Base-by-base conservation (phyloP, 2,113 vertebrate genomes). In the Xyliphius kryptos region DNA sequence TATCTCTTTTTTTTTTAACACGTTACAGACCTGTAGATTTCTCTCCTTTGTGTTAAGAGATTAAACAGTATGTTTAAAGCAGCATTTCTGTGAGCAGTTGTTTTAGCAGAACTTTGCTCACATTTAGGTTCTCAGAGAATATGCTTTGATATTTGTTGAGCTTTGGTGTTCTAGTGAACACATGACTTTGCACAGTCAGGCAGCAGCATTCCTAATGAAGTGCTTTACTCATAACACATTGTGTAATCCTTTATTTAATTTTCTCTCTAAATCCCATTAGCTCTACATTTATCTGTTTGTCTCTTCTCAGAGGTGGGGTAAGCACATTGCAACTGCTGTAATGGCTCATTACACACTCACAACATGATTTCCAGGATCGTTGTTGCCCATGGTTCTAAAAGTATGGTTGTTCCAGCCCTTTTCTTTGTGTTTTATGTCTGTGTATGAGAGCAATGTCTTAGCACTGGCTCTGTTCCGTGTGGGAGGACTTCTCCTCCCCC, bases 201-300 rank as follows among this genome's bases (percentile, higher is more conserved):
- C 37, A 44, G 63, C n/a, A 14, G 46, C 13, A 41, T 37, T 40
- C 15, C 13, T 56, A 71, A 61, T 56, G 46, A 56, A 58, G 46
- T 22, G 17, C 36, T 56, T 56, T 54, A 32, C 37, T 61, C 43
- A 21, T 40, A 37, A 65, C 55, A 60, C 11, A 11, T 56, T 55
- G 48, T 53, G 9, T 55, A 63, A 72, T 63, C 54, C 59, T 56
- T 36, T 40, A 63, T 72, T 64, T 68, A 68, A 63, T 37, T 62
- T 55, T 15, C n/a, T 22, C 20, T 53, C 53, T 63, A 50, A 37
- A 62, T 55, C 48, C 63, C 58, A 61, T 66, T 55, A 61, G 51
- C 46, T 50, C 40, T 26, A 54, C 22, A 22, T 58, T 56, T 2
- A 4, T 59, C 53, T 52, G 40, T 58, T 57, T 3, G 2, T 60